Evolutionary conservation across 1,140 invertebrate genomes (phyloP).

Genomic region (Notospermus geniculatus): DNA sequence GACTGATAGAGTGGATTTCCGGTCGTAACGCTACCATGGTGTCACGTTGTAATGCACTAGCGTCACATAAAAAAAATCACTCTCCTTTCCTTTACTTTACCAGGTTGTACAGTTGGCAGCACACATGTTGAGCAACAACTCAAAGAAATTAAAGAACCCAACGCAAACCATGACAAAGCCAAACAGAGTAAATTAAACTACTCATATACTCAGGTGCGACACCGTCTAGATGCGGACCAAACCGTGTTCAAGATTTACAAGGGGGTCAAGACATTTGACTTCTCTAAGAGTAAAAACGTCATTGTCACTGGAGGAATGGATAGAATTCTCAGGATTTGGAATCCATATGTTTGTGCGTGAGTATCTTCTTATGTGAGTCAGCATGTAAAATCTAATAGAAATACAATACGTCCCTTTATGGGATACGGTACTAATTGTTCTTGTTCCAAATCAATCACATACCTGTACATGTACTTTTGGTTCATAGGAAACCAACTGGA

Average conservation of each 20-base stretch:
- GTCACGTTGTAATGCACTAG: too few species aligned
- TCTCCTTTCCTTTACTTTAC: not conserved
- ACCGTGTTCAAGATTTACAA: slow-evolving; percentile 55
- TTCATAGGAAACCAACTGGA: slow-evolving; percentile 52
- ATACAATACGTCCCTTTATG: too few species aligned
- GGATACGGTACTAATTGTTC: too few species aligned
- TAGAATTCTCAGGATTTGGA: slow-evolving; percentile 54
- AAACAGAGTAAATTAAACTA: slow-evolving; percentile 25
- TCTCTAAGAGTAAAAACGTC: slow-evolving; percentile 54
- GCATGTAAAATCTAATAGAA: too few species aligned
- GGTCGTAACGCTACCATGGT: too few species aligned
- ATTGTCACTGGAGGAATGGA: slow-evolving; percentile 57
- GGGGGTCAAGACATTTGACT: slow-evolving; percentile 56
- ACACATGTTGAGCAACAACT: slow-evolving; percentile 50
- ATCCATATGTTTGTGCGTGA: slow-evolving; percentile 54
- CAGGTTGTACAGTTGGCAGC: slow-evolving; percentile 50
- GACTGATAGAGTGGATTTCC: too few species aligned
- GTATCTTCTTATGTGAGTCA: slow-evolving; percentile 15
- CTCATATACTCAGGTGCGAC: slow-evolving; percentile 29
- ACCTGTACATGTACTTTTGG: slow-evolving; percentile 9
- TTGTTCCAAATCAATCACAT: too few species aligned
- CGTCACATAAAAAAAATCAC: too few species aligned
- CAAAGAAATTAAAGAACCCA: slow-evolving; percentile 40
- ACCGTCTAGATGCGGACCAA: slow-evolving; percentile 47
- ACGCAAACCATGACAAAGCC: slow-evolving; percentile 22